These are phyloP conservation scores for Betta splendens DNA, from an alignment of 2,797 vertebrate genomes.

Conservation along the genomic window DNA sequence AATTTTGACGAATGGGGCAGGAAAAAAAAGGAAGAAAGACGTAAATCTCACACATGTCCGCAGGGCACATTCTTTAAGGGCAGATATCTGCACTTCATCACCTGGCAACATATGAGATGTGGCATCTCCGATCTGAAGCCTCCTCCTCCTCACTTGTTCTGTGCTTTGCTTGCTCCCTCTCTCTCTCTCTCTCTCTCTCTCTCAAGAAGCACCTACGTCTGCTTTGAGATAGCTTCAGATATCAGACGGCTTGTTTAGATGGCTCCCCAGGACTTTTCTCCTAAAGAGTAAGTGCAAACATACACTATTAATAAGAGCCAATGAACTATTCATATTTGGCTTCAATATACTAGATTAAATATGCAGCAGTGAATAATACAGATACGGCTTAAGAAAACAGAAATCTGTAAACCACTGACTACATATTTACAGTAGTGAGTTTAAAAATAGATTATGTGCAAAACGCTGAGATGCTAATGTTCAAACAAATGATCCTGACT, in stretches of 20 bases:
- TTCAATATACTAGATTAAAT: slow-evolving; percentile 46
- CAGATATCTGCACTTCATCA: slow-evolving; percentile 76
- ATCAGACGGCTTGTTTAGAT: slow-evolving; percentile 61
- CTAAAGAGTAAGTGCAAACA: slow-evolving; percentile 65
- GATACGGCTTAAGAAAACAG: background rate
- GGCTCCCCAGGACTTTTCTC: slow-evolving; percentile 45
- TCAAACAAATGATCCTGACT: background rate
- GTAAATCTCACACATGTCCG: slow-evolving; percentile 73
- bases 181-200: too few relatives aligned
- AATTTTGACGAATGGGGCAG: slow-evolving; percentile 62
- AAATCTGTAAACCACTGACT: slow-evolving; percentile 23
- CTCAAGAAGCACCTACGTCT: slow-evolving; percentile 57
- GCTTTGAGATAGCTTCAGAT: slow-evolving; percentile 57
- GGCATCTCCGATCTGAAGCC: slow-evolving; percentile 62
- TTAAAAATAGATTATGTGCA: background rate
- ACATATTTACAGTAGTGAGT: slow-evolving; percentile 12
- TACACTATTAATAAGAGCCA: slow-evolving; percentile 65
- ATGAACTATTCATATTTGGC: slow-evolving; percentile 64
- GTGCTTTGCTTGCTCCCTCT: slow-evolving; percentile 12
- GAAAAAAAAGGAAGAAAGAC: slow-evolving; percentile 52
- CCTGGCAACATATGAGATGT: slow-evolving; percentile 73
- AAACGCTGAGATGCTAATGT: background rate
- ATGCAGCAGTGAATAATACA: slow-evolving; percentile 15
- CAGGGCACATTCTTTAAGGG: slow-evolving; percentile 80
- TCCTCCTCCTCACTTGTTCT: slow-evolving; percentile 50